These are phyloP conservation scores for Lithobates sylvaticus DNA, from an alignment of 2,797 vertebrate genomes.

Conservation along the genomic window DNA sequence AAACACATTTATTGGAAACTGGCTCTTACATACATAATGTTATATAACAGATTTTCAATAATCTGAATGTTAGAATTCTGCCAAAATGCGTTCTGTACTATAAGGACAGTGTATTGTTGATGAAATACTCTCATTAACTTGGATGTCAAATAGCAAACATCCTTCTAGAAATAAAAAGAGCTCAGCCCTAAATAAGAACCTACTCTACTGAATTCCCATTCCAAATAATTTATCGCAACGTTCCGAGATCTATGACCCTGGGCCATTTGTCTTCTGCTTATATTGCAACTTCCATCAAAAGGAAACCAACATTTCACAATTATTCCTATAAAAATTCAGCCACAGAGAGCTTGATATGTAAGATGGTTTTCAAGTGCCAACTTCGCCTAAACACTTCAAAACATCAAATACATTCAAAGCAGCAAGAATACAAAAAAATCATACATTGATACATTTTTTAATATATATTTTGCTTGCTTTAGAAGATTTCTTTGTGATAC, in stretches of 20 bases:
- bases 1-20: too few species aligned
- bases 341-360: neutral
- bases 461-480: neutral
- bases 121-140: conserved; percentile 40
- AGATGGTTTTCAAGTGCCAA: neutral
- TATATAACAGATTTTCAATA: neutral
- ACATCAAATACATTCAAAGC: neutral
- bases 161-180: neutral
- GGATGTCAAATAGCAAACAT: neutral
- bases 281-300: conserved; percentile 22
- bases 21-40: neutral
- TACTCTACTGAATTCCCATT: conserved; percentile 6
- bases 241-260: conserved; percentile 17
- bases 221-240: conserved; percentile 10
- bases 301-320: neutral
- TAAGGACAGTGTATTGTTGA: neutral
- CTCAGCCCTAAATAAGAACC: neutral
- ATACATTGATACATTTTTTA: neutral
- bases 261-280: conserved; percentile 4
- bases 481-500: neutral
- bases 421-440: neutral
- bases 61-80: neutral
- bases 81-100: neutral
- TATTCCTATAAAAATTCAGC: neutral
- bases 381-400: neutral